Conservation (phyloP, 1,140 invertebrate species). For the Pararge aegeria region DNA sequence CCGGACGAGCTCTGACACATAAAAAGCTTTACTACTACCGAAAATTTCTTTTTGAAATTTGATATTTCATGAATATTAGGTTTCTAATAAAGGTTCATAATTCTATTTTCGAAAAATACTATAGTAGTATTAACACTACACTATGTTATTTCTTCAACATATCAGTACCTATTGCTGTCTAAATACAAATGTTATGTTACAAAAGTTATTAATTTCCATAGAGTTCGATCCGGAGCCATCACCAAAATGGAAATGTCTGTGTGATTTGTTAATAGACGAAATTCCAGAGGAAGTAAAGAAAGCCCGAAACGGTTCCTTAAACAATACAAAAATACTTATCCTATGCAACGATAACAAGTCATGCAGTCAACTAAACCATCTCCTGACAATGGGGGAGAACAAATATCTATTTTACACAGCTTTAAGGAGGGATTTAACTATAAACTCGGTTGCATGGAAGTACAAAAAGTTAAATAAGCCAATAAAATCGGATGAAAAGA, state of each 20-base stretch:
- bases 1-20: no score
- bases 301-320: conserved; percentile 63
- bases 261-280: conserved; percentile 88
- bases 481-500: conserved; percentile 29
- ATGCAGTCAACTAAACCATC: conserved; percentile 89
- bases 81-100: no score
- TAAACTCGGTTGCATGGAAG: conserved; percentile 78
- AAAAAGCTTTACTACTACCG: no score
- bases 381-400: conserved; percentile 84
- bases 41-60: no score
- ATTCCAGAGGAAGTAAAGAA: conserved; percentile 85
- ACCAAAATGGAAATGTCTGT: conserved; percentile 94
- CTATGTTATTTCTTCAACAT: no score
- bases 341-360: conserved; percentile 91
- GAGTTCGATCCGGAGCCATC: conserved; percentile 90
- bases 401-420: conserved; percentile 82
- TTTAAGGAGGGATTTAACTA: conserved; percentile 79
- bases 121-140: no score
- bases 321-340: conserved; percentile 87
- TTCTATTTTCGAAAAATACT: no score
- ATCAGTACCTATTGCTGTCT: no score
- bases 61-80: no score
- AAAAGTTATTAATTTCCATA: conserved; percentile 55
- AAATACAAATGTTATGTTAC: no score
- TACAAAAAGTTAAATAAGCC: conserved; percentile 64